Evolutionary conservation across 2,797 vertebrate species (phyloP).

Genomic region (Eospalax fontanierii): DNA sequence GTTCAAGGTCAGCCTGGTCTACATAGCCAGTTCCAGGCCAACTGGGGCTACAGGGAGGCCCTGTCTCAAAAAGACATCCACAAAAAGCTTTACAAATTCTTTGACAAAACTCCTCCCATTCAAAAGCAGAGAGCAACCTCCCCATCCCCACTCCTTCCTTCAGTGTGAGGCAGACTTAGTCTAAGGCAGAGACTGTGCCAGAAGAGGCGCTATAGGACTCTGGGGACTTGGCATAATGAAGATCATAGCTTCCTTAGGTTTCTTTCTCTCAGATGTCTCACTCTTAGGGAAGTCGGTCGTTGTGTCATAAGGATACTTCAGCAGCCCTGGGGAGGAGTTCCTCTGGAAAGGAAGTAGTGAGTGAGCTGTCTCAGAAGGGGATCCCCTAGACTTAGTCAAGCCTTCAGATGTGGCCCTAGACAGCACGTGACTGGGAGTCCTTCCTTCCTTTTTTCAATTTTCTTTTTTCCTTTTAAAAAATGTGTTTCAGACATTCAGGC

Average conservation of each 20-base stretch:
- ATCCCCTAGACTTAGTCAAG: neutral
- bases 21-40: too few relatives aligned
- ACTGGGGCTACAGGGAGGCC: too few relatives aligned
- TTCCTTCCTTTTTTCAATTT: neutral
- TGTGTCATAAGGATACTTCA: neutral
- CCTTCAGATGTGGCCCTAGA: neutral
- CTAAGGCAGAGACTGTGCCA: too few relatives aligned
- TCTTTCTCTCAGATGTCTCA: neutral
- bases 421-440: neutral
- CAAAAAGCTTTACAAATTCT: too few relatives aligned
- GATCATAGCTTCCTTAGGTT: neutral
- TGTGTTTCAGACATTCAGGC: too few relatives aligned
- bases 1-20: too few relatives aligned
- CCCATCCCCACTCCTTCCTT: neutral
- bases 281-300: neutral
- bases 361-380: neutral
- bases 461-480: too few relatives aligned
- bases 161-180: neutral
- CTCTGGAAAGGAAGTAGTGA: neutral
- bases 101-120: slow-evolving; percentile 3
- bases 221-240: neutral
- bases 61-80: too few relatives aligned
- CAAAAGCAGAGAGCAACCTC: neutral
- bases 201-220: neutral
- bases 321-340: neutral